phyloP scores from a whole-genome alignment of 2,888 invertebrate species.

The Ornithoptera alexandrae region DNA sequence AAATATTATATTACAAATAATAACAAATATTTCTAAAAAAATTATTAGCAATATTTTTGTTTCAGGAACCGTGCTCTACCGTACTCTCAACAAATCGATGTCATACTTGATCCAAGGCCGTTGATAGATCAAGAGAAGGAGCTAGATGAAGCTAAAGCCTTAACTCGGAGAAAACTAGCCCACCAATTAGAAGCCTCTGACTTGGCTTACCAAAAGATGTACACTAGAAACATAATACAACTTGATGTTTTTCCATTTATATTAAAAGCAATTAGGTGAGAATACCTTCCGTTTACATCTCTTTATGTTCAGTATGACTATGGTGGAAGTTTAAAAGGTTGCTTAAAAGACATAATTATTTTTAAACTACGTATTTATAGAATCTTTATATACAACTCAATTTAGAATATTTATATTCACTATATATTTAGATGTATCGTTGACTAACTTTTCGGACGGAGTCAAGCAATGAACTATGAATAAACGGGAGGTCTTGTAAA shows the following conservation, averaged over 20 bases:
- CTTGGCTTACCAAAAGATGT: constrained; percentile 81
- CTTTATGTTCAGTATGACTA: too few species aligned
- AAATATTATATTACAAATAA: not conserved
- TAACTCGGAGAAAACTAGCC: constrained; percentile 83
- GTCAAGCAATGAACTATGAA: too few species aligned
- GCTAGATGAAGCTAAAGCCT: constrained; percentile 80
- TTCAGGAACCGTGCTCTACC: constrained; percentile 80
- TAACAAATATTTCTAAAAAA: too few species aligned
- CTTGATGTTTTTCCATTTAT: constrained; percentile 83
- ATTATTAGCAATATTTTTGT: constrained; percentile 6
- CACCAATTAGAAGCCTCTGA: constrained; percentile 86
- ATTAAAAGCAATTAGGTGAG: constrained; percentile 78
- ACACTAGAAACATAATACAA: constrained; percentile 83
- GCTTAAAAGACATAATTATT: too few species aligned
- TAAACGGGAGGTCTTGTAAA: too few species aligned
- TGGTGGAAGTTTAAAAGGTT: too few species aligned
- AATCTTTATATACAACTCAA: too few species aligned
- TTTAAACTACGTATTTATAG: too few species aligned
- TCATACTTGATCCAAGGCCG: constrained; percentile 85
- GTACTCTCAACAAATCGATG: constrained; percentile 81
- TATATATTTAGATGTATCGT: too few species aligned
- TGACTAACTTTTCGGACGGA: too few species aligned
- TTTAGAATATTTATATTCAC: too few species aligned
- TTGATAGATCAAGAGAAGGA: constrained; percentile 80
- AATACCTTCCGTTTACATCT: too few species aligned